Conservation (phyloP, 2,113 vertebrate genomes). For the Arvicanthis niloticus region DNA sequence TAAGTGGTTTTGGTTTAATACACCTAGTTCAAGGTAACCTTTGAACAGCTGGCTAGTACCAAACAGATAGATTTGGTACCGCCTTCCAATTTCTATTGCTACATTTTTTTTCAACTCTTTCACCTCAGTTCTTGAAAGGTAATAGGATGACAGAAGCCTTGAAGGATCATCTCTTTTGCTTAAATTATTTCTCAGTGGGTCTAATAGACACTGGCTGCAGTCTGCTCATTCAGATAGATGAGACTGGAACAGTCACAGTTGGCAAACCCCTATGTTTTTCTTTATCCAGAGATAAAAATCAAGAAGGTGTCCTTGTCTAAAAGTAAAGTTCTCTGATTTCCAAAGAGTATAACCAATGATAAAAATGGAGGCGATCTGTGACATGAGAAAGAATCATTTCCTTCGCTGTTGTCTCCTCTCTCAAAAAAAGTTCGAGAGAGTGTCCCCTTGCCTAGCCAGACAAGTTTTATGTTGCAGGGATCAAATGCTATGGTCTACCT, state of each 20-base stretch:
- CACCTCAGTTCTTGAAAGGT: not conserved
- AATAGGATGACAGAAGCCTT: not conserved
- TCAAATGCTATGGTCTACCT: not conserved
- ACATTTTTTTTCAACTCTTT: not conserved
- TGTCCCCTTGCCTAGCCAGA: not conserved
- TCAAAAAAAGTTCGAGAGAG: not conserved
- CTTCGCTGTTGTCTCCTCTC: not conserved
- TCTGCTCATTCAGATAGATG: not conserved
- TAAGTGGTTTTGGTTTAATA: not conserved
- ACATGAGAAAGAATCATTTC: not conserved
- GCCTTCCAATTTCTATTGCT: no score
- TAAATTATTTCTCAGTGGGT: not conserved
- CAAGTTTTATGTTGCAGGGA: no score
- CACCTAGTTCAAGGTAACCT: not conserved
- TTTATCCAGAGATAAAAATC: not conserved
- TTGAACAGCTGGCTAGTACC: not conserved
- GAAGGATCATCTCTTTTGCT: not conserved
- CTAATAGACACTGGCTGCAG: not conserved
- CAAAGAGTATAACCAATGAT: not conserved
- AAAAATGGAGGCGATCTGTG: not conserved
- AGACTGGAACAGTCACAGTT: not conserved
- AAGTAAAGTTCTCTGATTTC: not conserved
- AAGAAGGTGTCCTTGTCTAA: not conserved
- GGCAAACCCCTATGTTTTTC: not conserved
- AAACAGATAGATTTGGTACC: not conserved